phyloP scores from a whole-genome alignment of 37 sponge, comb jelly and placozoan genomes.

The Tethya wilhelma region DNA sequence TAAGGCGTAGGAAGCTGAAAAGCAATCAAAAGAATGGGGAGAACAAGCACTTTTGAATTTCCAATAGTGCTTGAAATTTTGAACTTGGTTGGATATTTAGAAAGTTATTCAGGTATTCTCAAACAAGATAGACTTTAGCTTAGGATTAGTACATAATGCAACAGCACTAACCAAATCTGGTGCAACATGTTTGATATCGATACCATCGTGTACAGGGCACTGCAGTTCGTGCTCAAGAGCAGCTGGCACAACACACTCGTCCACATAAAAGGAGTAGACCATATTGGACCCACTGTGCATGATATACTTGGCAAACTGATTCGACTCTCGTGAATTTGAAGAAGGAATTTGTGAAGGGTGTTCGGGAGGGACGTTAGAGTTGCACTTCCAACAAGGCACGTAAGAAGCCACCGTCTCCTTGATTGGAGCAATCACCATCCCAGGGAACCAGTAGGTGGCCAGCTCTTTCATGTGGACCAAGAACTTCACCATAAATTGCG shows the following conservation, averaged over 20 bases:
- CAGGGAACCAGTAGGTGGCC: conserved; percentile 60
- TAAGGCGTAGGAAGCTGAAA: too few species aligned
- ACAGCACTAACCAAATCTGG: conserved; percentile 59
- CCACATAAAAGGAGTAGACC: conserved; percentile 28
- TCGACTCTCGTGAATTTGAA: too few species aligned
- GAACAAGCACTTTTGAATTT: too few species aligned
- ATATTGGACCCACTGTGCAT: background rate
- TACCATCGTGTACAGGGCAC: conserved; percentile 35
- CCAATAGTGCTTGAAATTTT: too few species aligned
- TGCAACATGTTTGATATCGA: conserved; percentile 16
- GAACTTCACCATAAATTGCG: conserved; percentile 53
- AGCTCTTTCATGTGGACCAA: conserved; percentile 58
- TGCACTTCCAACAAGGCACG: conserved; percentile 72
- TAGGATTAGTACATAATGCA: too few species aligned
- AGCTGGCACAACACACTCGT: conserved; percentile 18
- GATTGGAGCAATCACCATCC: conserved; percentile 25
- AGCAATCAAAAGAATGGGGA: too few species aligned
- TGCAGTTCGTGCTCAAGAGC: background rate
- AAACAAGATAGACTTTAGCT: too few species aligned
- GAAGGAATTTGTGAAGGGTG: background rate
- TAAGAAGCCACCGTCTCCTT: background rate
- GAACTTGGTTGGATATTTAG: too few species aligned
- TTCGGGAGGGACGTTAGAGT: background rate
- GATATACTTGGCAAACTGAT: too few species aligned
- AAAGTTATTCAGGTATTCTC: too few species aligned